These are phyloP conservation scores for Eledona agricola DNA, from an alignment of 2,888 invertebrate species.

Conservation along the genomic window DNA sequence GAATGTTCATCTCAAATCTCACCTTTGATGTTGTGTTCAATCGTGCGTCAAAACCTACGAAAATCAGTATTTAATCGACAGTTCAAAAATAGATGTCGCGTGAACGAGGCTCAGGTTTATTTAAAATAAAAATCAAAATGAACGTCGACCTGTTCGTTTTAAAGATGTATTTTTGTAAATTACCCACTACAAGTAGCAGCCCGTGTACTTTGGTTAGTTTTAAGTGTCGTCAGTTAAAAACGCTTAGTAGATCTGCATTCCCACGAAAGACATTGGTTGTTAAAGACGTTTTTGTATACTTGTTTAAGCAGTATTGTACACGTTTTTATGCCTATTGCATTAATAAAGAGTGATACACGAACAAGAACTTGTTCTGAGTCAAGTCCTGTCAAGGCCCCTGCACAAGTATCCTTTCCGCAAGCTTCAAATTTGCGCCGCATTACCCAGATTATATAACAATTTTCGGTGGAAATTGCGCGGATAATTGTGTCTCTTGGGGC, in stretches of 20 bases:
- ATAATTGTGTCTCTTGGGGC: constrained; percentile 9
- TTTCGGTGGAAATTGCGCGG: constrained; percentile 19
- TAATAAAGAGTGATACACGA: constrained; percentile 36
- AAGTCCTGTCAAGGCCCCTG: constrained; percentile 3
- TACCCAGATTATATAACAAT: constrained; percentile 25
- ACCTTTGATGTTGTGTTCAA: constrained; percentile 26
- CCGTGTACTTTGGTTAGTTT: constrained; percentile 16
- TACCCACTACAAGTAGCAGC: constrained; percentile 6
- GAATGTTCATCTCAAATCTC: constrained; percentile 4
- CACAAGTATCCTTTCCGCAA: constrained; percentile 14
- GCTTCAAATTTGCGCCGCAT: constrained; percentile 1
- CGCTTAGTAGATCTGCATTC: constrained; percentile 1
- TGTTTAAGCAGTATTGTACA: constrained; percentile 29
- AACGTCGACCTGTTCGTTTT: no score
- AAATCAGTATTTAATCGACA: constrained; percentile 26
- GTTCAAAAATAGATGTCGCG: constrained; percentile 14
- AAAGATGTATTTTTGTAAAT: constrained; percentile 30
- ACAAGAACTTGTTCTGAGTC: neutral
- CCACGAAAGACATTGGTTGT: constrained; percentile 4
- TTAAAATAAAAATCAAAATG: constrained; percentile 15
- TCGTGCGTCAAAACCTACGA: constrained; percentile 26
- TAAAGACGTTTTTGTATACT: constrained; percentile 21
- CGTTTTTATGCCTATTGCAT: constrained; percentile 36
- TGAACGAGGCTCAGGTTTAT: constrained; percentile 34
- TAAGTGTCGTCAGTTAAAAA: constrained; percentile 18